phyloP scores from a whole-genome alignment of 2,888 invertebrate genomes.

The Itoplectis maculator region DNA sequence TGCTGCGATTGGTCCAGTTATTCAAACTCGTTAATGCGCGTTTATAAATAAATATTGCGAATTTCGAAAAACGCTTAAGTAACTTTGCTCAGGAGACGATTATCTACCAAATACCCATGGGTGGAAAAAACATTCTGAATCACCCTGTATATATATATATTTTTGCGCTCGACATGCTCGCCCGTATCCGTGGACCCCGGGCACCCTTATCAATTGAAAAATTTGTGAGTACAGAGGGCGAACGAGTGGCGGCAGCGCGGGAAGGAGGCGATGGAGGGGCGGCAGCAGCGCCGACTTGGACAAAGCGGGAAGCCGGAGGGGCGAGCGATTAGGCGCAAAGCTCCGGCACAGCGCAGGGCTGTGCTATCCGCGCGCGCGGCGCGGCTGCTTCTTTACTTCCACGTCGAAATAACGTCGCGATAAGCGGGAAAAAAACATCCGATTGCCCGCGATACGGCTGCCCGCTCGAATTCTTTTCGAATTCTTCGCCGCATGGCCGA shows the following conservation, averaged over 20 bases:
- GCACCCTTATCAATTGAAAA: constrained; percentile 81
- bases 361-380: no score
- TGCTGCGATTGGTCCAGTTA: no score
- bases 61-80: no score
- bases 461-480: no score
- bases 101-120: no score
- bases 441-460: no score
- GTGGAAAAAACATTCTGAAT: no score
- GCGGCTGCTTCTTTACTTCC: not conserved
- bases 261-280: constrained; percentile 33
- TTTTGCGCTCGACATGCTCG: constrained; percentile 49
- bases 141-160: no score
- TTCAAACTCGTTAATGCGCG: no score
- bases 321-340: constrained; percentile 47
- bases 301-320: constrained; percentile 11
- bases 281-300: constrained; percentile 25
- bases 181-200: constrained; percentile 70
- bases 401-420: not conserved
- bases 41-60: no score
- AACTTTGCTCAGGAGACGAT: no score
- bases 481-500: no score
- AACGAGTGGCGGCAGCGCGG: constrained; percentile 39
- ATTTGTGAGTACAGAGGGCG: constrained; percentile 76
- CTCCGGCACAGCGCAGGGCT: constrained; percentile 25
- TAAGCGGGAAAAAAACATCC: not conserved